Base-by-base conservation (phyloP, 2,113 vertebrate genomes). In the Elephantulus edwardii region DNA sequence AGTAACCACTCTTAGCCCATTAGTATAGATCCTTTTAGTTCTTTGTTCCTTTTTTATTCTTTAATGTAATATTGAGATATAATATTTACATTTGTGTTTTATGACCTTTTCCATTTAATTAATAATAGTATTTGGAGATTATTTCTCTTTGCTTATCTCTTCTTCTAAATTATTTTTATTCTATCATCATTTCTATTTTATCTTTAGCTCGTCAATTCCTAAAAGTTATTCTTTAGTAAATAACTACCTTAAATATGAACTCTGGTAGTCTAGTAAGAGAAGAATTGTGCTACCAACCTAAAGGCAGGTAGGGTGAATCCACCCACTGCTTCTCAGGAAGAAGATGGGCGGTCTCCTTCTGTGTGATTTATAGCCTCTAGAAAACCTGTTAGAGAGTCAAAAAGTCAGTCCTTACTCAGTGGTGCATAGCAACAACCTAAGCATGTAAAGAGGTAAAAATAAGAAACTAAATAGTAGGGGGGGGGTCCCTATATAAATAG, bases 161-260 rank as follows among this genome's bases (percentile, higher is more conserved):
- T 50, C 22, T 72, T 42, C 10, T 60, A 88, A 72, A 66, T 58
- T n/a, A 71, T 86, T 44, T 86, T 54, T 42, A 75, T 54, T 20
- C 8, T 79, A 89, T 75, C 12, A 35, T 64, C 71, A 64, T 88
- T 84, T 76, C 64, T 38, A 50, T 84, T 88, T 90, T 84, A 71
- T 19, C 80, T 48, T 80, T 58, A 66, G 5, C n/a, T 74, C 58
- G 77, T 79, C 16, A 89, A 74, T 86, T 12, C 33, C 3, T 35
- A 42, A 58, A 86, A 86, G 86, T 8, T 83, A 79, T 44, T 93
- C 33, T 40, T 77, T 75, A 40, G 24, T 75, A 83, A 64, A 38
- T 68, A 79, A 42, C 72, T 38, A 78, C 24, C 38, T 48, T 22
- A 80, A 54, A 54, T 60, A 83, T 79, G n/a, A n/a, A n/a, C n/a